Evolutionary conservation across 2,888 invertebrate species (phyloP), one percentile per base, ranked within the genome.

Genomic region (Autographa pulchrina): DNA sequence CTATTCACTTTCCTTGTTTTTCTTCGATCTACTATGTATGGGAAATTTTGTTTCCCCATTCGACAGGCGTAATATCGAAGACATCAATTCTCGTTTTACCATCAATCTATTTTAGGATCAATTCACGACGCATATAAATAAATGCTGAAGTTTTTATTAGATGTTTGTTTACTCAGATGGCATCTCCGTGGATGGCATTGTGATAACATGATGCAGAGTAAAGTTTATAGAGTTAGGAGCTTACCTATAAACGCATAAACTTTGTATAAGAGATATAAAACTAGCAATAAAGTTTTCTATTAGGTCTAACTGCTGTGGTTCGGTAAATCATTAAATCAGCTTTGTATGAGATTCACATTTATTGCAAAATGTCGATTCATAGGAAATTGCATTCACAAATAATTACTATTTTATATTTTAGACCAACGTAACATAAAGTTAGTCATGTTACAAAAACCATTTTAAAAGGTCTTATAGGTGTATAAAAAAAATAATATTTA

Each of bases 201-300:
- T 48, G 48, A 48, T n/a, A 48, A 48, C 48, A 7, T 43, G 43
- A 43, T 48, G 48, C 48, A 48, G 6, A 48, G 48, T 48, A n/a
- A 16, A 43, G n/a, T n/a, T 43, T 43, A 5, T 48, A n/a, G 38
- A 38, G 38, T 48, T n/a, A 48, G 6, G 48, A 48, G 7, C 48
- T n/a, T 48, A n/a, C 48, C n/a, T 48, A 48, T 16, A 8, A 48
- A 7, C 48, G 43, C n/a, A n/a, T 48, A 48, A 48, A 48, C n/a
- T 48, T 48, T 48, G n/a, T 48, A 48, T 48, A n/a, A n/a, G 8
- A n/a, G 48, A 48, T 48, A 48, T 43, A 43, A 43, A 48, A 48
- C n/a, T n/a, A n/a, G 25, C 25, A 25, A 1, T 48, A 38, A 6
- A 48, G 5, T 48, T n/a, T 8, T 48, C n/a, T 48, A 48, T n/a